Percentiles rank a stretch among this genome's conserved stretches.
Evolutionary conservation across 2,797 vertebrate genomes (phyloP).

Genomic region (Naso thynnoides): DNA sequence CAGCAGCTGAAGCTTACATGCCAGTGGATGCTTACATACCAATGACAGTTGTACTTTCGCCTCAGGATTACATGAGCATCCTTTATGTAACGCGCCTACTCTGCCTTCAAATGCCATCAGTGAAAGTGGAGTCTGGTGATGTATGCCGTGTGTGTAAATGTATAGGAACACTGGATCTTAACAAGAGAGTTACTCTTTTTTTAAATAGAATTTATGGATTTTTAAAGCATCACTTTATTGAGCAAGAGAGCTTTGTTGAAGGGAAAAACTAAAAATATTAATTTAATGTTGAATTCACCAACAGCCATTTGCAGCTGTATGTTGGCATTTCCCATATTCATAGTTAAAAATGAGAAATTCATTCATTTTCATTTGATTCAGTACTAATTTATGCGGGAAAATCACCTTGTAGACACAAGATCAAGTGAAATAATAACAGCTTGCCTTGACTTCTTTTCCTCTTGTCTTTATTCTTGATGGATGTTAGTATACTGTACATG

Average conservation of each 20-base stretch:
- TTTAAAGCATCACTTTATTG: too few relatives aligned
- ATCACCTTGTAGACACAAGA: too few relatives aligned
- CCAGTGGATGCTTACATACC: slow-evolving; percentile 16
- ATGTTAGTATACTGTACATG: background rate
- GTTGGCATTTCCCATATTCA: too few relatives aligned
- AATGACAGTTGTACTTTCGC: slow-evolving; percentile 19
- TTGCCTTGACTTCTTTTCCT: background rate
- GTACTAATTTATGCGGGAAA: too few relatives aligned
- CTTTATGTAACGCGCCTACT: background rate
- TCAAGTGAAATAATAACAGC: background rate
- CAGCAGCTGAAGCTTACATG: slow-evolving; percentile 36
- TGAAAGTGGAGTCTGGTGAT: background rate
- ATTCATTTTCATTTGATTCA: too few relatives aligned
- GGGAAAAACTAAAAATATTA: too few relatives aligned
- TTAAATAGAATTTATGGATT: too few relatives aligned
- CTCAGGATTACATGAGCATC: slow-evolving; percentile 21
- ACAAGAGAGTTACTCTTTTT: background rate
- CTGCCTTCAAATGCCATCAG: background rate
- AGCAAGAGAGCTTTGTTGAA: too few relatives aligned
- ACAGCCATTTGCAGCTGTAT: too few relatives aligned
- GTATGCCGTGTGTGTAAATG: background rate
- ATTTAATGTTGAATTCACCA: too few relatives aligned
- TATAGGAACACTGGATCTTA: background rate
- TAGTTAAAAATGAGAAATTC: too few relatives aligned
- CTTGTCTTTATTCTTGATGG: slow-evolving; percentile 2